Percentiles rank a stretch among this genome's conserved stretches.
These are phyloP conservation scores for Alcedo atthis DNA, from an alignment of 2,797 vertebrate species.

Conservation along the genomic window DNA sequence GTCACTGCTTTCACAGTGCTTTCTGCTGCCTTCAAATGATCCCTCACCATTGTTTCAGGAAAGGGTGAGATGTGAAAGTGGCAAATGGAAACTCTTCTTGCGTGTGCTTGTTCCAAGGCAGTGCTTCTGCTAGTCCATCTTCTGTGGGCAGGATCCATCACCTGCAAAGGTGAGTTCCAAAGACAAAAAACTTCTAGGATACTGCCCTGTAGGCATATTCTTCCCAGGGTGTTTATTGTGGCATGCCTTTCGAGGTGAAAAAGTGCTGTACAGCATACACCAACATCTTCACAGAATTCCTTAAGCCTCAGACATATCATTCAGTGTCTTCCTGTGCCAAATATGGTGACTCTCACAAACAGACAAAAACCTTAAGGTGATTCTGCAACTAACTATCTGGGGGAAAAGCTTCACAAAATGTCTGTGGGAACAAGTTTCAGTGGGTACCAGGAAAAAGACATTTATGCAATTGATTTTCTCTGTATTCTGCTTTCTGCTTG, in stretches of 20 bases:
- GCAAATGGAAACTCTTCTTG: neutral
- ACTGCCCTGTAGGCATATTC: neutral
- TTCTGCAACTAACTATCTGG: neutral
- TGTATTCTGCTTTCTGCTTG: neutral
- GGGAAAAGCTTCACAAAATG: neutral
- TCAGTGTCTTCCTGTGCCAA: neutral
- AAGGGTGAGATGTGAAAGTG: neutral
- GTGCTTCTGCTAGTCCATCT: neutral
- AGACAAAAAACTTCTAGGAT: neutral
- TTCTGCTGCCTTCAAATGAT: neutral
- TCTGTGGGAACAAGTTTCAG: neutral
- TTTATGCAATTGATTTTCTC: neutral
- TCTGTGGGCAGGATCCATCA: neutral
- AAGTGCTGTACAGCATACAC: neutral
- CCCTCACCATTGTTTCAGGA: neutral
- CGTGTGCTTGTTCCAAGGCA: neutral
- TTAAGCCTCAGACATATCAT: neutral
- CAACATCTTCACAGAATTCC: neutral
- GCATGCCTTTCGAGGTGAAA: neutral
- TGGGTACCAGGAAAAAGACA: neutral
- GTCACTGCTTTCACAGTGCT: neutral
- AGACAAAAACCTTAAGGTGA: neutral
- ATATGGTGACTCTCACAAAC: neutral
- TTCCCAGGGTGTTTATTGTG: neutral
- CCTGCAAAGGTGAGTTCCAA: neutral